Evolutionary conservation across 1,140 invertebrate genomes (phyloP), one percentile per base, ranked within the genome.

Genomic region (Drosophila murphyi): DNA sequence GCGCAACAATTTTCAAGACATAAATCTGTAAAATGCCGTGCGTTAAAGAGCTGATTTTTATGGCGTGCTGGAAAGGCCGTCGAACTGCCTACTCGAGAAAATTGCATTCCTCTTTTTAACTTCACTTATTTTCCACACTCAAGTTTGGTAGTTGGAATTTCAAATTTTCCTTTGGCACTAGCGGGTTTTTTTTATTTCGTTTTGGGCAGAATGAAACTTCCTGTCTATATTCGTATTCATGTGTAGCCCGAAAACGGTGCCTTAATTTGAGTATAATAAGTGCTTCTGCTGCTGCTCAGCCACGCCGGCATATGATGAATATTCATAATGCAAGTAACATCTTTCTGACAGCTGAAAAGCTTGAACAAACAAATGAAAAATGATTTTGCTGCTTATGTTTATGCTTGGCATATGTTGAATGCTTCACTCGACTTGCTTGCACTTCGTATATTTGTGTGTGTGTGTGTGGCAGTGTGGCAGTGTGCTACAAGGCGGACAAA

Each of bases 231-330:
- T 73, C 47, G 55, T 73, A 73, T 73, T 68, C 71, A 73, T 73
- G 10, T 73, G 43, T 61, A 64, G 35, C 29, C 72, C 67, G 12
- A 75, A 67, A 78, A 76, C 81, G 67, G 62, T 64, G 54, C 80
- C 85, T 89, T 89, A 89, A 89, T 89, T 89, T 89, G 74, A 72
- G 85, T 83, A 89, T 89, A 89, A 89, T 89, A 89, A 85, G 85
- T 88, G 79, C 79, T 43, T 10, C 39, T 43, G 39, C 10, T 61
- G 57, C 43, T 50, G 78, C 61, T 72, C 67, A 72, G 72, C 68
- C 83, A 80, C 70, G 59, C 57, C 80, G 80, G 65, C 80, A 55
- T 76, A 83, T 78, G 78, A 89, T 89, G 85, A 89, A 89, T 89
- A 89, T 89, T 89, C 83, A 89, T 88, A 80, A 83, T 71, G 68